Conservation (phyloP, 2,113 vertebrate genomes). For the Maccullochella peelii region DNA sequence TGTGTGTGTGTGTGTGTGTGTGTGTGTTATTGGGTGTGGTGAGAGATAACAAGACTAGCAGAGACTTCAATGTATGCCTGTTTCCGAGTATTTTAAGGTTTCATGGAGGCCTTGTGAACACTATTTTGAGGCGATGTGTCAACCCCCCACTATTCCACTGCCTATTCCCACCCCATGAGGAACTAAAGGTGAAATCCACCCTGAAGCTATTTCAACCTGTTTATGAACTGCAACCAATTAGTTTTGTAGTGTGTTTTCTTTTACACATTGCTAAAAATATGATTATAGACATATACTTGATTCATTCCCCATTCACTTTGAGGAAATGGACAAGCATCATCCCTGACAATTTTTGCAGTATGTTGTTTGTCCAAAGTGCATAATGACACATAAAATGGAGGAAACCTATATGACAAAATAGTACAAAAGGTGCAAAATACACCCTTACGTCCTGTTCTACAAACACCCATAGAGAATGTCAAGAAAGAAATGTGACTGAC, state of each 20-base stretch:
- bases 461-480: not conserved
- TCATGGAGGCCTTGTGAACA: slow-evolving; percentile 22
- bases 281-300: not conserved
- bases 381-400: not conserved
- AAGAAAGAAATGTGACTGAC: slow-evolving; percentile 34
- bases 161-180: not conserved
- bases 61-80: not conserved
- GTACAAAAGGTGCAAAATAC: not conserved
- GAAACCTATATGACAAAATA: not conserved
- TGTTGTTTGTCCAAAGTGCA: not conserved
- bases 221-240: not conserved
- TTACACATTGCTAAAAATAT: not conserved
- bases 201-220: slow-evolving; percentile 11
- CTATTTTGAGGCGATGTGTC: slow-evolving; percentile 29
- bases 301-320: not conserved
- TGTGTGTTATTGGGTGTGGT: slow-evolving; percentile 16
- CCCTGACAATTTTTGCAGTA: not conserved
- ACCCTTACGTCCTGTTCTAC: not conserved
- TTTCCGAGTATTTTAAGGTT: slow-evolving; percentile 6
- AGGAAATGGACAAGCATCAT: not conserved
- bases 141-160: slow-evolving; percentile 18
- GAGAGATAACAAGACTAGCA: slow-evolving; percentile 1
- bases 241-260: not conserved
- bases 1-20: slow-evolving; percentile 1
- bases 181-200: slow-evolving; percentile 20